These are phyloP conservation scores for Notiomystis cincta DNA, from an alignment of 2,113 vertebrate genomes.

Conservation along the genomic window DNA sequence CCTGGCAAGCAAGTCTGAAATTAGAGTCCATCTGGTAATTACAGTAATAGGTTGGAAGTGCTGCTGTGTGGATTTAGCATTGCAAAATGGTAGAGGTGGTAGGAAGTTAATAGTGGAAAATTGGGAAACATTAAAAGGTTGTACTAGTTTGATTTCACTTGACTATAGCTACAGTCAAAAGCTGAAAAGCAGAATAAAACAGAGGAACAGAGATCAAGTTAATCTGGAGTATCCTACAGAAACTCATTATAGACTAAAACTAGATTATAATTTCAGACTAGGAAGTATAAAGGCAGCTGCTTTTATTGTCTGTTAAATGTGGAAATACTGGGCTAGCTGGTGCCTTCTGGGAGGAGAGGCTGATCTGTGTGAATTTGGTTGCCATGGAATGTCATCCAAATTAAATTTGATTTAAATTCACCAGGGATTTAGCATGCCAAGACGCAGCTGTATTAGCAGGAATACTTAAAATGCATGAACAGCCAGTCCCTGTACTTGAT, in stretches of 20 bases:
- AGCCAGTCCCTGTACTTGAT: not conserved
- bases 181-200: not conserved
- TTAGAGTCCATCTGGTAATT: not conserved
- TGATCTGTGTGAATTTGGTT: not conserved
- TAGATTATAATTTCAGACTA: not conserved
- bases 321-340: not conserved
- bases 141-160: not conserved
- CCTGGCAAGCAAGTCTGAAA: constrained; percentile 12
- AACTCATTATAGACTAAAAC: not conserved
- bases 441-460: not conserved
- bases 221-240: not conserved
- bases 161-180: not conserved
- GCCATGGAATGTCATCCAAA: not conserved
- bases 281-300: not conserved
- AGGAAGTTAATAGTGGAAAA: constrained; percentile 13
- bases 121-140: not conserved
- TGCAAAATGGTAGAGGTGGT: not conserved
- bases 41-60: not conserved
- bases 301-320: not conserved
- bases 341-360: not conserved
- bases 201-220: not conserved
- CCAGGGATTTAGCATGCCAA: not conserved
- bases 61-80: not conserved
- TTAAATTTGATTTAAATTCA: constrained; percentile 13
- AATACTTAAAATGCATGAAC: not conserved